Evolutionary conservation across 1,140 invertebrate genomes (phyloP), one percentile per base, ranked within the genome.

Genomic region (Marisa cornuarietis): DNA sequence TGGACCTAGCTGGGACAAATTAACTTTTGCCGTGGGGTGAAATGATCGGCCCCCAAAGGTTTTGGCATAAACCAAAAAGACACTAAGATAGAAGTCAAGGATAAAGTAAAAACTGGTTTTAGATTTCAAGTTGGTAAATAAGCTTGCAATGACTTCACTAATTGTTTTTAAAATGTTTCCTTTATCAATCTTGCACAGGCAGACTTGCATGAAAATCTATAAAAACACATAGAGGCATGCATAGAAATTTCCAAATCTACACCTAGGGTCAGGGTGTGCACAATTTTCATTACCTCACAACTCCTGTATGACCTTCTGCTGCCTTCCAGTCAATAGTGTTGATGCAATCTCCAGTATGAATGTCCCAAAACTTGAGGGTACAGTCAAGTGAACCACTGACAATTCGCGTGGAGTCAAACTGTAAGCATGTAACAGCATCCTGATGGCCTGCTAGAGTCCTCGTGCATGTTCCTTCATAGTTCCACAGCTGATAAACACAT

Each of bases 271-370:
- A 42, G 31, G 31, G 54, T 58, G 54, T 8, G 9, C 1, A 10
- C 69, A 31, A 31, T 71, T 18, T 49, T 42, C 7, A 26, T 73
- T 83, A 90, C 89, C 90, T 86, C 16, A 92, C 89, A 72, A 91
- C 91, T 79, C 92, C 91, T 49, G 92, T 93, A 84, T 93, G 92
- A 11, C 93, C 93, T 87, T 93, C 93, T 31, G 92, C 91, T 75
- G 90, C 90, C 88, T 92, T 93, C 93, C 93, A 93, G 84, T 93
- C 92, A 42, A 93, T 91, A 22, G 92, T 93, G 58, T 91, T 91
- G n/a, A 92, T 82, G 85, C 92, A 93, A 62, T 89, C 82, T 11
- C 92, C 92, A 10, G 88, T 90, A 62, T 87, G 84, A 14, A 93
- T 85, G 76, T 91, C 89, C 92, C 92, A 93, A 71, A 92, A 90